Evolutionary conservation across 2,113 vertebrate species (phyloP), one percentile per base, ranked within the genome.

Genomic region (Spea multiplicata): DNA sequence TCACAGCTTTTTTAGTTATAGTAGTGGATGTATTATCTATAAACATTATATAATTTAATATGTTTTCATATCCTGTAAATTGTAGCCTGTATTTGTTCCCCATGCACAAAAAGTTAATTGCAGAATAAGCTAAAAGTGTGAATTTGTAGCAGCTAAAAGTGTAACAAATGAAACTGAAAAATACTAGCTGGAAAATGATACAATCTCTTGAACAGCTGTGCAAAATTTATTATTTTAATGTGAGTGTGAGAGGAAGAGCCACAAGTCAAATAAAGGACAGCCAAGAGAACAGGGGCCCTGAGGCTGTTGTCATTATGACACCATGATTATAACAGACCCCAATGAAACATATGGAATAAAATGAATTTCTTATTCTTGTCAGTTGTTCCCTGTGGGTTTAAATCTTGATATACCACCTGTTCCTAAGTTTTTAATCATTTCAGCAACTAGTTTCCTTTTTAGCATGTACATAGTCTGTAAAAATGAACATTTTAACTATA

Each of bases 241-340:
- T 73, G 62, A 71, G 71, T 79, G 66, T 73, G 77, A 66, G 62
- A 79, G 70, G 77, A 79, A 79, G 77, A 66, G 66, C 49, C 64
- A 79, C 64, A 79, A 79, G 77, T 79, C 77, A 79, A 44, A 73
- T 67, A 73, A 13, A 79, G 77, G 77, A 79, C 77, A 79, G 77
- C 77, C 77, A 79, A 73, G 64, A 17, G 62, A 71, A 64, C 30
- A 79, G 62, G 49, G 76, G 62, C 70, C 73, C 65, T 44, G 70
- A 64, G 71, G 70, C 52, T 14, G 49, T 71, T 71, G 68, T 78
- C 62, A 73, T 73, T 62, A 67, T 73, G 71, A 79, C 50, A 65
- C 62, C 64, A 73, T 62, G 66, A 13, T 16, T 57, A 73, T 79
- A 79, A 67, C 57, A 79, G 77, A 61, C 62, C 77, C 77, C 70